Evolutionary conservation across 2,888 invertebrate genomes (phyloP), one percentile per base, ranked within the genome.

Genomic region (Drepanosiphum platanoidis): DNA sequence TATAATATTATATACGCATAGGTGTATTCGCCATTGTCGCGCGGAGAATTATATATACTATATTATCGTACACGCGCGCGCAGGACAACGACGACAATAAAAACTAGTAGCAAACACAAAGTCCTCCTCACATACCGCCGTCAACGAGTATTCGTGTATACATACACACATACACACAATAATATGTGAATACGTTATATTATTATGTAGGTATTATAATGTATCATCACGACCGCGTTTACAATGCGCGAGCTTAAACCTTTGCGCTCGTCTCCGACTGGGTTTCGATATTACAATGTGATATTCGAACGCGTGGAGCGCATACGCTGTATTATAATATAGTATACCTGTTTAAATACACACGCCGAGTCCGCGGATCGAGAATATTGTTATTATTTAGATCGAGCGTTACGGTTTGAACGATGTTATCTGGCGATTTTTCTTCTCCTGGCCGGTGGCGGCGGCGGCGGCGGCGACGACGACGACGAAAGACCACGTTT

Each of bases 141-240:
- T n/a, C 15, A 15, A 15, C 18, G 61, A 22, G n/a, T 61, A 42
- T 42, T 42, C 42, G 42, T 42, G 42, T 11, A 11, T 42, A 42
- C 5, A 42, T 42, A n/a, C 61, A 9, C 7, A 7, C 61, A 27
- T 9, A 2, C 9, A 61, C n/a, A 61, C 22, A 52, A 52, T 27
- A 61, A 27, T 61, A 27, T n/a, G 61, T 61, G 9, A 4, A 18
- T 18, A 52, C 22, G 22, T 52, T 22, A 22, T 18, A 18, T 5
- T 7, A 42, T 9, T 42, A 8, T 1, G 9, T 3, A 61, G 9
- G 27, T 18, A 58, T 58, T 61, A 61, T 61, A 27, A 7, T 75
- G 13, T 34, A 22, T n/a, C 36, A 61, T 77, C 77, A 77, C 77
- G 77, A 61, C 27, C 77, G 36, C 27, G 36, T 77, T 77, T 9